These are phyloP conservation scores for Ploceus nigricollis DNA, from an alignment of 2,113 vertebrate species.

Conservation along the genomic window DNA sequence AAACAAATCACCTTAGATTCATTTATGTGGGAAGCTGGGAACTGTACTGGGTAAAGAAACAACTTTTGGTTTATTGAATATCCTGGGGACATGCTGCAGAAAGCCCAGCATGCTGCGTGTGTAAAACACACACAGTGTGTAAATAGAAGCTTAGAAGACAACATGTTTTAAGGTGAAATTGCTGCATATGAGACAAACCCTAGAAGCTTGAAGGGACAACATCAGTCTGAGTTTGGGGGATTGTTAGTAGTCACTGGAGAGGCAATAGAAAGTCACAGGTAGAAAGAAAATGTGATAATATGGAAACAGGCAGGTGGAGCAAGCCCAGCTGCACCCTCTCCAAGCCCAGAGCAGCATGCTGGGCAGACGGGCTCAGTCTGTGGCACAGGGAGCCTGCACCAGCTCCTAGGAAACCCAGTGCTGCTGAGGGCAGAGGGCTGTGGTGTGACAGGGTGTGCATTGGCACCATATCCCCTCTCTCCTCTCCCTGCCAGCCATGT, in stretches of 20 bases:
- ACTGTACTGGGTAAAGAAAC: background rate
- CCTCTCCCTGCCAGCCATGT: background rate
- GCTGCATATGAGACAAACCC: background rate
- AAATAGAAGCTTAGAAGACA: background rate
- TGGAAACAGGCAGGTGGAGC: background rate
- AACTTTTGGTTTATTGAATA: background rate
- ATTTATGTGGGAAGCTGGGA: background rate
- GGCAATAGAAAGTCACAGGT: background rate
- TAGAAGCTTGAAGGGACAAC: background rate
- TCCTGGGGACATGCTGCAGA: background rate
- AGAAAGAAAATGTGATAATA: background rate
- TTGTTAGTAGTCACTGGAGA: background rate
- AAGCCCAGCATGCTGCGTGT: background rate
- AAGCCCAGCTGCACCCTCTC: background rate
- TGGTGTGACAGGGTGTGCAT: accelerated
- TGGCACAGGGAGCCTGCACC: background rate
- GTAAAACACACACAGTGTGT: background rate
- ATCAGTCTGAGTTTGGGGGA: background rate
- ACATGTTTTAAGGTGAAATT: background rate
- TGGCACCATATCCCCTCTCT: background rate
- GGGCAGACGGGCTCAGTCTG: background rate
- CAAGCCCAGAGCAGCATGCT: background rate
- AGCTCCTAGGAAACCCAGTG: background rate
- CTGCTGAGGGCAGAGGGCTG: background rate
- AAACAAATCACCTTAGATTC: background rate